phyloP scores from a whole-genome alignment of 2,797 vertebrate genomes.

The Hybognathus amarus region DNA sequence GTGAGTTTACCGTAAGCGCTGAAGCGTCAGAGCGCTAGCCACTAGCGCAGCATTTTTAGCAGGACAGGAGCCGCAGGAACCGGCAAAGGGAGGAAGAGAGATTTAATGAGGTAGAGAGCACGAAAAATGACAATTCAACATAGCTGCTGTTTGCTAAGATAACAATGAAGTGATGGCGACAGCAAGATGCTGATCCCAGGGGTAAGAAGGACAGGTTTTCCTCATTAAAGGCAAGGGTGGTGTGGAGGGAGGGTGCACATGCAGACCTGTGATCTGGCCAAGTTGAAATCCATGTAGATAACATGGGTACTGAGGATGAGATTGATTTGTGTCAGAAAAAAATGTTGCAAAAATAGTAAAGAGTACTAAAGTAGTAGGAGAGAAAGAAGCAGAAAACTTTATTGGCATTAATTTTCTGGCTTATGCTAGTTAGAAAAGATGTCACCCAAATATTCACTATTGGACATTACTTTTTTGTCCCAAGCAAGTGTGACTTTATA shows the following conservation, averaged over 20 bases:
- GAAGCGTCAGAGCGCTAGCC: slow-evolving; percentile 51
- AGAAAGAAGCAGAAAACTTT: not conserved
- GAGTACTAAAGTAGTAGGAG: not conserved
- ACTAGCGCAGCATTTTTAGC: slow-evolving; percentile 54
- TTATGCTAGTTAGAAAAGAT: not conserved
- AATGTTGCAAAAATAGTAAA: not conserved
- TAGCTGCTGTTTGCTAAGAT: slow-evolving; percentile 47
- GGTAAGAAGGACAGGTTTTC: slow-evolving; percentile 14
- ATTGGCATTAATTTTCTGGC: not conserved
- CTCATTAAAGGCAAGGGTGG: slow-evolving; percentile 30
- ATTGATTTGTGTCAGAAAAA: slow-evolving; percentile 3
- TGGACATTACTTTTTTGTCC: not conserved
- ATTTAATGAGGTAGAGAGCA: slow-evolving; percentile 54
- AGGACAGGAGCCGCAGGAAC: slow-evolving; percentile 42
- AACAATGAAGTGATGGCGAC: slow-evolving; percentile 34
- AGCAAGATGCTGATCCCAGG: slow-evolving; percentile 19
- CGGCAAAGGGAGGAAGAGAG: slow-evolving; percentile 40
- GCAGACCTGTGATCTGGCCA: slow-evolving; percentile 14
- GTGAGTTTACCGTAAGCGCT: slow-evolving; percentile 58
- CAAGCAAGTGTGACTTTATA: not conserved
- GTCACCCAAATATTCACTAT: not conserved
- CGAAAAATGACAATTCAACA: slow-evolving; percentile 41
- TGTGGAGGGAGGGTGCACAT: not conserved
- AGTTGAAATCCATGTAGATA: slow-evolving; percentile 10
- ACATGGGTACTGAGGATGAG: not conserved